A percentile compares a stretch with the other conserved stretches of the same genome.
Evolutionary conservation across 2,888 invertebrate species (phyloP).

Genomic region (Glaucopsyche alexis): DNA sequence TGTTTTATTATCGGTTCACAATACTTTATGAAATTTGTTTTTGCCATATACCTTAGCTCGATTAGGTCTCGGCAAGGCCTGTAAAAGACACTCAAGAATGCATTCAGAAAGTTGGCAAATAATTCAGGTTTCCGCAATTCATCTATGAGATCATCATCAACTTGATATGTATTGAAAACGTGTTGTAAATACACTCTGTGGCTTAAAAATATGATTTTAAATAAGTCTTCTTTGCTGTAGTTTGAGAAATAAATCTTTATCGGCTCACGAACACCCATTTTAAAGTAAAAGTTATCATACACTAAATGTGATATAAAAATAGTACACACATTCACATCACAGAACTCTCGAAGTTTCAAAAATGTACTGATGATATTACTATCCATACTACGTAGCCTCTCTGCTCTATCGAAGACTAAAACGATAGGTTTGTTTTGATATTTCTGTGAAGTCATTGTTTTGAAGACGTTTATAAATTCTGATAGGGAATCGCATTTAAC

Average conservation of each 20-base stretch:
- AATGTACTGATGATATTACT: constrained; percentile 86
- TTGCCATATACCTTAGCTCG: constrained; percentile 90
- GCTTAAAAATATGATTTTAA: constrained; percentile 66
- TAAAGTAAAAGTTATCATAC: constrained; percentile 89
- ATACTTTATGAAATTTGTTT: constrained; percentile 87
- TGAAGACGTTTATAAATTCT: constrained; percentile 81
- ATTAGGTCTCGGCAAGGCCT: constrained; percentile 91
- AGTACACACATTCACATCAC: constrained; percentile 85
- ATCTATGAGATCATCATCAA: constrained; percentile 49
- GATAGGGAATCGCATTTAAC: constrained; percentile 84
- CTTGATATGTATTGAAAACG: constrained; percentile 52
- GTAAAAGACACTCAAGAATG: constrained; percentile 91
- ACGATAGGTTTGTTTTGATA: constrained; percentile 73
- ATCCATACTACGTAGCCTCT: constrained; percentile 87
- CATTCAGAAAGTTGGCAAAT: constrained; percentile 88
- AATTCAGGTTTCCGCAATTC: constrained; percentile 76
- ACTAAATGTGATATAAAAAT: constrained; percentile 88
- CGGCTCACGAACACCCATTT: constrained; percentile 85
- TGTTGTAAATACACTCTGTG: constrained; percentile 60
- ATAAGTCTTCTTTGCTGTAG: constrained; percentile 86
- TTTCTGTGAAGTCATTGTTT: constrained; percentile 50
- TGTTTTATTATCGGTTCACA: constrained; percentile 87
- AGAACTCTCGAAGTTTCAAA: constrained; percentile 86
- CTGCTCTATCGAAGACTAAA: constrained; percentile 89
- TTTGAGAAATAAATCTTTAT: constrained; percentile 88